Conservation (phyloP, 2,888 invertebrate species). For the Xestia rhomboidea region DNA sequence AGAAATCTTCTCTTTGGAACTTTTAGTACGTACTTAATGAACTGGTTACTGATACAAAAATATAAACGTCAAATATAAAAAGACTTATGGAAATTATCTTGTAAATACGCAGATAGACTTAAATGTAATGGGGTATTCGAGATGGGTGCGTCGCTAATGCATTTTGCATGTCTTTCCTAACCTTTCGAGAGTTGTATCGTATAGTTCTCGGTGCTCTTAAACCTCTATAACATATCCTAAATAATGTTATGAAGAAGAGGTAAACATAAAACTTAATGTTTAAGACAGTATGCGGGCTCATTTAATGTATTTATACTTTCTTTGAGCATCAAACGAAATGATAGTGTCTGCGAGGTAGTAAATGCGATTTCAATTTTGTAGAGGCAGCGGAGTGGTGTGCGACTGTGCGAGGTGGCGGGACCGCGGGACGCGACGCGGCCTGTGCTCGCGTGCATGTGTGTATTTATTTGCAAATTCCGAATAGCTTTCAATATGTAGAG, state of each 20-base stretch:
- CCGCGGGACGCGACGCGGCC: conserved; percentile 67
- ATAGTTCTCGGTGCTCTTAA: conserved; percentile 65
- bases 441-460: conserved; percentile 83
- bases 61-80: conserved; percentile 12
- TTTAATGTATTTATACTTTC: conserved; percentile 57
- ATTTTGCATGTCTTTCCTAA: conserved; percentile 79
- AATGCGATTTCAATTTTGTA: conserved; percentile 88
- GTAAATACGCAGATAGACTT: conserved; percentile 43
- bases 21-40: conserved; percentile 17
- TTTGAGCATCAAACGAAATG: conserved; percentile 75
- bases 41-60: conserved; percentile 15
- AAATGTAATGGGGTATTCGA: conserved; percentile 71
- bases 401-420: conserved; percentile 81
- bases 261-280: conserved; percentile 55
- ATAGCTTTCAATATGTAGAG: conserved; percentile 90
- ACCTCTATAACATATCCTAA: conserved; percentile 56
- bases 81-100: conserved; percentile 43
- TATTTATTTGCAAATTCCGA: conserved; percentile 90
- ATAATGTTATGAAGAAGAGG: conserved; percentile 46
- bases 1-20: conserved; percentile 6
- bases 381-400: conserved; percentile 80
- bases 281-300: conserved; percentile 29
- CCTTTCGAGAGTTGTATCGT: conserved; percentile 66
- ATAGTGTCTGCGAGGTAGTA: conserved; percentile 80
- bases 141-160: conserved; percentile 83